A percentile compares a stretch with the other conserved stretches of the same genome.
Evolutionary conservation across 2,888 invertebrate species (phyloP).

Genomic region (Drymonia ruficornis): DNA sequence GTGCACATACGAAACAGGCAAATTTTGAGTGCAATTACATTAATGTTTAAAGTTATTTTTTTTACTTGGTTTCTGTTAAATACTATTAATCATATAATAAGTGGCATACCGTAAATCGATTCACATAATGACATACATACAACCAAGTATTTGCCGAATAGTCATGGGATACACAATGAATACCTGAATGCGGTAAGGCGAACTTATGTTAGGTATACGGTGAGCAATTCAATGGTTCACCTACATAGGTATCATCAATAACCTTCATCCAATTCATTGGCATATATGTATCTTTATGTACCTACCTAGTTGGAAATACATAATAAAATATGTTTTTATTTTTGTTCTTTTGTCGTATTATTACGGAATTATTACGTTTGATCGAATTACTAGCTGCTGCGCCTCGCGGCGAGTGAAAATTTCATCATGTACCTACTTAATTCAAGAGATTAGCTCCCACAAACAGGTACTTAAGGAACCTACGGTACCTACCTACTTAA

Average conservation of each 20-base stretch:
- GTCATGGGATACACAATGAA: conserved; percentile 25
- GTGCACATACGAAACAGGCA: conserved; percentile 85
- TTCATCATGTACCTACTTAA: no score
- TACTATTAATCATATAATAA: conserved; percentile 61
- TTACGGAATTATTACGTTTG: no score
- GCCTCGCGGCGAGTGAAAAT: no score
- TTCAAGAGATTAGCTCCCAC: no score
- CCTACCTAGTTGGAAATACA: no score
- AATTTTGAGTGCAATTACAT: conserved; percentile 84
- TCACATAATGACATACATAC: conserved; percentile 18
- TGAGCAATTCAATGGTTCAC: background rate
- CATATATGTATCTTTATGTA: no score
- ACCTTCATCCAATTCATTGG: background rate
- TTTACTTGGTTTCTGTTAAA: conserved; percentile 56
- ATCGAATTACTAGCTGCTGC: no score
- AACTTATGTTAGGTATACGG: background rate
- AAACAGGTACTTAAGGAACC: no score
- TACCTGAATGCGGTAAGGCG: background rate
- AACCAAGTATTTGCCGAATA: conserved; percentile 41
- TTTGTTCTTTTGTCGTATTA: no score
- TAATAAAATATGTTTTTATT: no score
- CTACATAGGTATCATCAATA: background rate
- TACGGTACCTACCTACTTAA: no score
- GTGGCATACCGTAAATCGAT: conserved; percentile 18
- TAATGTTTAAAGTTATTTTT: conserved; percentile 65